Base-by-base conservation (phyloP, 37 sponge, comb jelly and placozoan genomes). In the Axinella damicornis region DNA sequence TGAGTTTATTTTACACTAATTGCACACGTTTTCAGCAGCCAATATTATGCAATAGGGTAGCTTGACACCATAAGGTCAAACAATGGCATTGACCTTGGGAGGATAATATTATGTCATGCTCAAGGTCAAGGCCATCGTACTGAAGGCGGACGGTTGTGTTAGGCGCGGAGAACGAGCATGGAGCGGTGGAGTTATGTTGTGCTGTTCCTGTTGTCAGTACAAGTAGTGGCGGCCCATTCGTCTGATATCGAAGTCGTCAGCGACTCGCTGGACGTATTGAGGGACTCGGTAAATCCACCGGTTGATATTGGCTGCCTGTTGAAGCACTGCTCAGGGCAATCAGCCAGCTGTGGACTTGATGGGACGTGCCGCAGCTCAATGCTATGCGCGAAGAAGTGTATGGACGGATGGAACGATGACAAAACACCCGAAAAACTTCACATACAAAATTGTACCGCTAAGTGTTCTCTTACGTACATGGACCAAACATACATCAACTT, bases 371-470 rank as follows among this genome's bases (percentile, higher is more conserved):
- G 75, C 9, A 28, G 53, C 15, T 16, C 56, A 25, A 53, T 74
- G 16, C 57, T 27, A 21, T 74, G 75, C 31, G 28, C 9, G 46
- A 14, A 18, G 16, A 53, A 74, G 24, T 74, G 75, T 74, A 25
- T 74, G 13, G 27, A 74, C 32, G 31, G 53, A 19, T 74, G 75
- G 75, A 57, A 74, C 75, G 28, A 14, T 6, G 75, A 74, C 75
- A 74, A 13, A n/a, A 54, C 75, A 17, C 27, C 55, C 15, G 32
- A 74, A 53, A 74, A 74, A n/a, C n/a, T 74, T 24, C 57, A 54
- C 57, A 27, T 74, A 6, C 75, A 74, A 30, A 74, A 74, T n/a
- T 74, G 75, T 28, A 25, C 75, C 27, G 53, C 46, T 53, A 74
- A 30, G 32, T 74, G 75, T 74, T 28, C 28, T 9, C 53, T 46